Conservation (phyloP, 1,140 invertebrate genomes). For the Drosophila suzukii region DNA sequence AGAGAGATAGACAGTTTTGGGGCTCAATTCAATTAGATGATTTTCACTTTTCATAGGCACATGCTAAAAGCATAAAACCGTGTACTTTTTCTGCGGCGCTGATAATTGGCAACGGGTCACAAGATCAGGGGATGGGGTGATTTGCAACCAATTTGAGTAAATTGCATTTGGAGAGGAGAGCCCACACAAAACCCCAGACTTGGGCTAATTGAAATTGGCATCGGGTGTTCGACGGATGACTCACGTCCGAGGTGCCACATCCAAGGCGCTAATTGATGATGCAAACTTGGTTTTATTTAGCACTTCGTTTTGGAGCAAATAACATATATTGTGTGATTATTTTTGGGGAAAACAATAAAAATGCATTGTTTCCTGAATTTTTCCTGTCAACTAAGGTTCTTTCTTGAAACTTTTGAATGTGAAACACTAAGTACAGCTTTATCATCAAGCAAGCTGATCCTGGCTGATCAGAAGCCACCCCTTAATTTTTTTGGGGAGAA, state of each 20-base stretch:
- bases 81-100: not conserved
- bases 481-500: no score
- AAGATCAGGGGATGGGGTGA: constrained; percentile 36
- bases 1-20: not conserved
- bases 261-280: constrained; percentile 50
- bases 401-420: not conserved
- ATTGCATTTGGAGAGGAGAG: constrained; percentile 21
- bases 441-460: no score
- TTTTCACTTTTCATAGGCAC: constrained; percentile 62
- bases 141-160: constrained; percentile 28
- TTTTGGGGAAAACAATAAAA: not conserved
- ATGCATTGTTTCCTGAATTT: not conserved
- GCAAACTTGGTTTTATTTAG: constrained; percentile 22
- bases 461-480: no score
- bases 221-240: constrained; percentile 34
- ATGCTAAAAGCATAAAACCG: constrained; percentile 39
- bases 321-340: not conserved
- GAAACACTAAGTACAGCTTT: no score
- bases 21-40: constrained; percentile 50
- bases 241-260: constrained; percentile 39
- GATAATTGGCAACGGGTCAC: constrained; percentile 45
- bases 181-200: constrained; percentile 15
- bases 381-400: not conserved
- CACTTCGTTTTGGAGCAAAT: not conserved
- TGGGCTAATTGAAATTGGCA: constrained; percentile 55